Base-by-base conservation (phyloP, 2,113 vertebrate species). In the Artemisiospiza belli region DNA sequence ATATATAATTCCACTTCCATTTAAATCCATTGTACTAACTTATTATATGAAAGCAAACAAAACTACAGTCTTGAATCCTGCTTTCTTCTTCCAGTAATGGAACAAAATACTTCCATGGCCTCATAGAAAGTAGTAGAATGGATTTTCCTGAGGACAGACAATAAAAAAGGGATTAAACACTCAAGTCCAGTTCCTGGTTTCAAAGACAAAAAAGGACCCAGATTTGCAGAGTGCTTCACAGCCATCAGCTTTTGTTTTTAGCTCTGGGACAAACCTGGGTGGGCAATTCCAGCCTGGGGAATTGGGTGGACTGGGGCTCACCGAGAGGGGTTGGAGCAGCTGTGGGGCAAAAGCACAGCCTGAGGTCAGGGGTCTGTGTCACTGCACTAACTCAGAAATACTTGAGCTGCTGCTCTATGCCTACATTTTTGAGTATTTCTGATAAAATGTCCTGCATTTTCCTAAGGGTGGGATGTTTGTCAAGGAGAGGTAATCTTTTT, bases 1-100 rank as follows among this genome's bases (percentile, higher is more conserved):
- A 78, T 89, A 43, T 84, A 49, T 90, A 96, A 83, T 94, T 95
- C 73, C 35, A 89, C 77, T 87, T 95, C 70, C 73, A 57, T 55
- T 93, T 95, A 86, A 86, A 78, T 88, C 76, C 68, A 64, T 76
- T 87, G 37, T 78, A 87, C 69, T 89, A 90, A 90, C 68, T 94
- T 66, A 83, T 64, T 74, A 67, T 4, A 80, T 1, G 7, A 90
- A 94, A 89, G 76, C 83, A 96, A 96, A 90, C 83, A 83, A 90
- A 91, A 70, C 64, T 64, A 43, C 33, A 31, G 21, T 72, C n/a
- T 58, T 33, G 47, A 90, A 69, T 76, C n/a, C 31, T 72, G 24
- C 52, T 83, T 90, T 88, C 12, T 0, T 68, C 77, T 91, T 78
- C 69, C 46, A 30, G 16, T 30, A 67, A 70, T 24, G 24, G 66